Evolutionary conservation across 2,113 vertebrate species (phyloP), one percentile per base, ranked within the genome.

Genomic region (Pedetes capensis): DNA sequence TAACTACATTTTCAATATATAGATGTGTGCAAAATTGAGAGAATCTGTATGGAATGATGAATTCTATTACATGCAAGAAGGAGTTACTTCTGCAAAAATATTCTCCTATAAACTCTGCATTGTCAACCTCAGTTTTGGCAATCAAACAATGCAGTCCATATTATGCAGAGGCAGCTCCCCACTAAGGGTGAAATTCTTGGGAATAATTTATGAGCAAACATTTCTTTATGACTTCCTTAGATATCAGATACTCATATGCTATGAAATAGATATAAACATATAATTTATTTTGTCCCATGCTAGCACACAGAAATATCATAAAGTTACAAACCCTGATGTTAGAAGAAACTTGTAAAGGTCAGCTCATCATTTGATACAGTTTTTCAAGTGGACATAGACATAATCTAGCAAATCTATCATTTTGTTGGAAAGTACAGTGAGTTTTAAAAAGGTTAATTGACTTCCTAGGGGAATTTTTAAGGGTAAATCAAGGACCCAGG

Each of bases 141-240:
- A 63, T 51, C 59, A 79, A n/a, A 51, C 53, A 89, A 44, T 12
- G 12, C 6, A 49, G 12, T 82, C 13, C 12, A 3, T 23, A 44
- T 95, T 76, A 75, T 89, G n/a, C 32, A 44, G 63, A 82, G 34
- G 29, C 78, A 83, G 9, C 71, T 80, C 23, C 2, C 16, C 57
- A 59, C 37, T 27, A 37, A 86, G 27, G 72, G 64, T 34, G 55
- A 74, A 87, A 81, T 83, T 39, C n/a, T 25, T 66, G 17, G 25
- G 57, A 89, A 83, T 89, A 83, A 94, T 94, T 95, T 83, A 94
- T 94, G 84, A 96, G 39, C 75, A 87, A 91, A 72, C 47, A 79
- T 57, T 91, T 18, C 94, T 93, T 94, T 87, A 91, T 93, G 75
- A 87, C 47, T 75, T 69, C n/a, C 82, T 96, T 75, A 55, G n/a